phyloP scores from a whole-genome alignment of 2,797 vertebrate species.

The Petrocephalus sullivani region DNA sequence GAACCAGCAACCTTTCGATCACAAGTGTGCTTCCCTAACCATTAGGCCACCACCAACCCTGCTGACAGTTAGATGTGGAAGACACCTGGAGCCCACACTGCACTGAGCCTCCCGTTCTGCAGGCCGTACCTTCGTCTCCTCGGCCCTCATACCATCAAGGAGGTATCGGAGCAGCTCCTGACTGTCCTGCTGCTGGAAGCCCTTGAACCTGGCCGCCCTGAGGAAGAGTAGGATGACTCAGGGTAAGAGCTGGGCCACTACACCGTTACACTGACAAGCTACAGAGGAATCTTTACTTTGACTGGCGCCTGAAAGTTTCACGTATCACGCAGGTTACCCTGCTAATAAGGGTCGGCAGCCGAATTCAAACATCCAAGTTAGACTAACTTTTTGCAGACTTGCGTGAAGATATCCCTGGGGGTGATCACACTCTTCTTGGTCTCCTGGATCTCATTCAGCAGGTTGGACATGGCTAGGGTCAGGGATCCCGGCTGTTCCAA shows the following conservation, averaged over 20 bases:
- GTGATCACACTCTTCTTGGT: slow-evolving; percentile 77
- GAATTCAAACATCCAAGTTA: not conserved
- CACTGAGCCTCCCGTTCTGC: too few relatives aligned
- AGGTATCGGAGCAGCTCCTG: slow-evolving; percentile 93
- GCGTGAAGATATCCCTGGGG: slow-evolving; percentile 85
- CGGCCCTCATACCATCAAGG: slow-evolving; percentile 89
- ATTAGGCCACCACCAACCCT: not conserved
- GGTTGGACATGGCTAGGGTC: slow-evolving; percentile 83
- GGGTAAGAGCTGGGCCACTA: not conserved
- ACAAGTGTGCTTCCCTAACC: too few relatives aligned
- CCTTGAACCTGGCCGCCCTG: slow-evolving; percentile 89
- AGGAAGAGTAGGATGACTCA: not conserved
- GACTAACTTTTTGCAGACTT: slow-evolving; percentile 98
- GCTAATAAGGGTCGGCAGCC: not conserved
- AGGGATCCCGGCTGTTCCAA: slow-evolving; percentile 80
- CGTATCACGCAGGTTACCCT: not conserved
- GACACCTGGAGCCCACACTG: not conserved
- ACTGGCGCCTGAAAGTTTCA: not conserved
- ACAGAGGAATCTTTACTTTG: not conserved
- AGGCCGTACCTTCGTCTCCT: slow-evolving; percentile 73
- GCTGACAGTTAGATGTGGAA: not conserved
- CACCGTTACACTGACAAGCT: not conserved
- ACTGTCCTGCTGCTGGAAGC: slow-evolving; percentile 96
- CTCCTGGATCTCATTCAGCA: slow-evolving; percentile 85
- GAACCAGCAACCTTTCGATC: too few relatives aligned